These are phyloP conservation scores for Alectura lathami DNA, from an alignment of 2,113 vertebrate genomes.

Conservation along the genomic window DNA sequence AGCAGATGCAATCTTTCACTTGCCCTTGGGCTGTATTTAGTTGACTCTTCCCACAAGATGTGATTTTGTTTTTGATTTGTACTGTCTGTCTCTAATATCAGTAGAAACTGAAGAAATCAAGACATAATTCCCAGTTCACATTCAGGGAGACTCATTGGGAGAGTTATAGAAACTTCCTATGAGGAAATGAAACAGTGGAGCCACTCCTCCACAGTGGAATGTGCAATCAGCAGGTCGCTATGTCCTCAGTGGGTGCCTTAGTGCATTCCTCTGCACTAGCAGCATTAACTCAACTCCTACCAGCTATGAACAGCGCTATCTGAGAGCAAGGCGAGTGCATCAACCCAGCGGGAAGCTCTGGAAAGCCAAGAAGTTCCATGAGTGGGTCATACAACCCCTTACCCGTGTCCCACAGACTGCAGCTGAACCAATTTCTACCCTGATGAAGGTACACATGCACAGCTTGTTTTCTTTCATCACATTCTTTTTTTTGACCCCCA, in stretches of 20 bases:
- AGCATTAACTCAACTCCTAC: not conserved
- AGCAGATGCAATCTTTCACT: slow-evolving; percentile 18
- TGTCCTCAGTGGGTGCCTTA: not conserved
- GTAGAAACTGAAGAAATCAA: not conserved
- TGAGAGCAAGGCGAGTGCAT: not conserved
- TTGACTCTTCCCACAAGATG: slow-evolving; percentile 11
- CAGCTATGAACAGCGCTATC: not conserved
- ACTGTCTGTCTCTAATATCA: not conserved
- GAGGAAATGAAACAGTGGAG: not conserved
- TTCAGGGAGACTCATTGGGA: not conserved
- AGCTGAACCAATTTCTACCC: not conserved
- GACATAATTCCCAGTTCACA: not conserved
- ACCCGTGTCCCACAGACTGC: not conserved
- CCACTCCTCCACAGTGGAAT: not conserved
- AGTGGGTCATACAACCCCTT: not conserved
- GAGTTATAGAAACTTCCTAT: not conserved
- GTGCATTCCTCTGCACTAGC: not conserved
- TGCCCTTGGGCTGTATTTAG: slow-evolving; percentile 22
- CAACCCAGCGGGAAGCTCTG: not conserved
- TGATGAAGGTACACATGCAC: not conserved
- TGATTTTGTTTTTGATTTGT: slow-evolving; percentile 19
- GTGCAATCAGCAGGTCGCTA: not conserved
- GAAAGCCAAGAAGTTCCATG: not conserved
- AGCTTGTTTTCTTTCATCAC: not conserved
- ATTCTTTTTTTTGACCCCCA: not conserved